Evolutionary conservation across 2,113 vertebrate species (phyloP).

Genomic region (Grammomys dolichurus): DNA sequence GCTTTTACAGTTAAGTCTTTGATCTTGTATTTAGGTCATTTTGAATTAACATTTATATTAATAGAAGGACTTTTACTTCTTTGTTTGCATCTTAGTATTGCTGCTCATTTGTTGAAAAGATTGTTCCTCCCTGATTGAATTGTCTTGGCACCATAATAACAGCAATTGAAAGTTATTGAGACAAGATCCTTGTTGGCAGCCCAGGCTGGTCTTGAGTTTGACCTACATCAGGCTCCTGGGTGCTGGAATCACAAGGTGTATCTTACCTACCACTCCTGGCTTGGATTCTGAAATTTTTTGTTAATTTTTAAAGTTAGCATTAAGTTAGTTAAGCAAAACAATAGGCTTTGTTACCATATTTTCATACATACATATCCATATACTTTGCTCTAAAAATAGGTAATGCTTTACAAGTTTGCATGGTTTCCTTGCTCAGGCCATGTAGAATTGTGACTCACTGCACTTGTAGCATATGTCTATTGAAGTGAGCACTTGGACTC

Average conservation of each 20-base stretch:
- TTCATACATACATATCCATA: not conserved
- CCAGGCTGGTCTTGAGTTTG: not conserved
- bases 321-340: not conserved
- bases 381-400: not conserved
- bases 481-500: not conserved
- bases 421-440: not conserved
- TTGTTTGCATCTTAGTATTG: not conserved
- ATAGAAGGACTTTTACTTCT: not conserved
- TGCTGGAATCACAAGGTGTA: not conserved
- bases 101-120: conserved; percentile 47
- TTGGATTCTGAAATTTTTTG: not conserved
- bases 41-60: conserved; percentile 28
- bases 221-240: not conserved
- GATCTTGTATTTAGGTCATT: conserved; percentile 10
- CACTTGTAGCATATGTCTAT: not conserved
- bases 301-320: not conserved
- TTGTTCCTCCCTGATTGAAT: not conserved
- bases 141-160: conserved; percentile 7
- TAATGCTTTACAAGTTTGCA: not conserved
- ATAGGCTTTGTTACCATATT: not conserved
- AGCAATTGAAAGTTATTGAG: conserved; percentile 6
- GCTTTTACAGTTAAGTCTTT: conserved; percentile 6
- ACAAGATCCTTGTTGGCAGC: not conserved
- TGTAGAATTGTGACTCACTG: not conserved
- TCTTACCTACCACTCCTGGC: not conserved